A percentile compares a stretch with the other conserved stretches of the same genome.
Evolutionary conservation across 2,888 invertebrate species (phyloP).

Genomic region (Stomorhina lunata): DNA sequence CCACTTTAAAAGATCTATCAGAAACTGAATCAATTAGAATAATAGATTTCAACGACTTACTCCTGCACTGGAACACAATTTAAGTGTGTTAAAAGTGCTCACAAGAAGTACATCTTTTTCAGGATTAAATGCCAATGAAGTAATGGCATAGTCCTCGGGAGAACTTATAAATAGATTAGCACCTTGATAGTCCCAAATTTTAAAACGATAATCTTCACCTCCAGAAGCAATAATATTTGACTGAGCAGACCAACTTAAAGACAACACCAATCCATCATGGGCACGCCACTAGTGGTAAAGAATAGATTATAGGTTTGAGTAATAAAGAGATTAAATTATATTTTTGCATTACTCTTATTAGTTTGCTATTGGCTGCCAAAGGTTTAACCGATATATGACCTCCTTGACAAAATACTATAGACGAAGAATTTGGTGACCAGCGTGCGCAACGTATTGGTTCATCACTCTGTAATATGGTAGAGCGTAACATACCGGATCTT

Average conservation of each 20-base stretch:
- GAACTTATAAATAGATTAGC: conserved; percentile 92
- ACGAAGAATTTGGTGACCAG: conserved; percentile 88
- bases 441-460: conserved; percentile 91
- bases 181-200: conserved; percentile 96
- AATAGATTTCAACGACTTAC: conserved; percentile 81
- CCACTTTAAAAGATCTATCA: conserved; percentile 90
- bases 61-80: conserved; percentile 95
- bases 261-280: conserved; percentile 95
- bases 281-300: conserved; percentile 90
- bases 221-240: conserved; percentile 96
- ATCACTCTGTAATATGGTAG: conserved; percentile 90
- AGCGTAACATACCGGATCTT: conserved; percentile 94
- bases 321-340: not conserved
- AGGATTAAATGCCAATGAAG: conserved; percentile 94
- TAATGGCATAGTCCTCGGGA: conserved; percentile 94
- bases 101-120: conserved; percentile 95
- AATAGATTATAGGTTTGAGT: conserved; percentile 45
- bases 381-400: conserved; percentile 86
- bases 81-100: conserved; percentile 94
- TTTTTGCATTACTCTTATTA: conserved; percentile 82
- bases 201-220: conserved; percentile 92
- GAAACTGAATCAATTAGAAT: not conserved
- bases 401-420: conserved; percentile 86
- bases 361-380: conserved; percentile 87
- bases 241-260: conserved; percentile 96